A percentile compares a stretch with the other conserved stretches of the same genome.
Conservation (phyloP, 2,113 vertebrate species). For the Clinocottus analis region DNA sequence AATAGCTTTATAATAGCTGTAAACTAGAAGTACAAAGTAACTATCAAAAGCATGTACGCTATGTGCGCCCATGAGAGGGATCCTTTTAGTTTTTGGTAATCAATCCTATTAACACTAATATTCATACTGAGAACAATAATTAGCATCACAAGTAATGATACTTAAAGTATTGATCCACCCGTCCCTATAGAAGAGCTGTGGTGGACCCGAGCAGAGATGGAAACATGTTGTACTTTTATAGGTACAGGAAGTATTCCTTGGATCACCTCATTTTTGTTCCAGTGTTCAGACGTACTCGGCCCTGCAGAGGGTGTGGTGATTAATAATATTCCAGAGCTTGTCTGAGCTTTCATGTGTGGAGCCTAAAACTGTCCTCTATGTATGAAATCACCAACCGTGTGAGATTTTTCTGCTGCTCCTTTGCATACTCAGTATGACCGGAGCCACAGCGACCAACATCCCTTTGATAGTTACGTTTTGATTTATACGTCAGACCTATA, state of each 20-base stretch:
- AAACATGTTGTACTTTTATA: background rate
- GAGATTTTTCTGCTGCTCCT: constrained; percentile 24
- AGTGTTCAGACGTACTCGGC: background rate
- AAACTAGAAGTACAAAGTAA: background rate
- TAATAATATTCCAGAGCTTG: constrained; percentile 33
- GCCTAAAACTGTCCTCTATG: constrained; percentile 13
- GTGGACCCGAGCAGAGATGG: background rate
- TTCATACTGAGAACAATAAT: background rate
- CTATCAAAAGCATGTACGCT: background rate
- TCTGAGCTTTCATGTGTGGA: constrained; percentile 9
- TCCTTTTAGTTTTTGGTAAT: background rate
- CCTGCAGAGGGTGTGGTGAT: constrained; percentile 22
- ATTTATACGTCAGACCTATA: constrained; percentile 37
- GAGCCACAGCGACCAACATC: constrained; percentile 25
- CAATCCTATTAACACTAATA: background rate
- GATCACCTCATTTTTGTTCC: background rate
- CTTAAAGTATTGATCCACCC: background rate
- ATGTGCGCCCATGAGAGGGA: background rate
- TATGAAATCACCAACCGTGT: constrained; percentile 14
- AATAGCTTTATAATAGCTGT: background rate
- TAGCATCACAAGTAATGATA: background rate
- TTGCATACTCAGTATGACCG: constrained; percentile 12
- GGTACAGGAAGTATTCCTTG: background rate
- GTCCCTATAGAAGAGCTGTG: background rate
- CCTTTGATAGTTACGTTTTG: constrained; percentile 51